A percentile compares a stretch with the other conserved stretches of the same genome.
Conservation (phyloP, 1,140 invertebrate species). For the Elysia chlorotica region DNA sequence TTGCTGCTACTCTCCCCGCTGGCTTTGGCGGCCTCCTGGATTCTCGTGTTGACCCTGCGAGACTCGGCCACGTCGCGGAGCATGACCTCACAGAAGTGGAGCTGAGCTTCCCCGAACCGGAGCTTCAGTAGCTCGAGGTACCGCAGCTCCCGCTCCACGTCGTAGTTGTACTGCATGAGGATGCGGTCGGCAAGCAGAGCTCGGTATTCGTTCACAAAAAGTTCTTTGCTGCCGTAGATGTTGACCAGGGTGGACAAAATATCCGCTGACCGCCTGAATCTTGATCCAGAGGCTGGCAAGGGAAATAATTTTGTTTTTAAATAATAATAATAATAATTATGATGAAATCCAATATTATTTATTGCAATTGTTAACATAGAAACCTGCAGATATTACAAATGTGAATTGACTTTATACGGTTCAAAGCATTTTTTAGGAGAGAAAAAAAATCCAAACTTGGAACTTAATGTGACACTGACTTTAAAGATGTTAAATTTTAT, state of each 20-base stretch:
- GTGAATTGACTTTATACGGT: no score
- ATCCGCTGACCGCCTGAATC: slow-evolving; percentile 73
- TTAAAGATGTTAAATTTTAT: no score
- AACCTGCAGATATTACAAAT: no score
- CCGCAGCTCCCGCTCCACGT: slow-evolving; percentile 83
- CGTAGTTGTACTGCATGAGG: slow-evolving; percentile 83
- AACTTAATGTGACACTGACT: no score
- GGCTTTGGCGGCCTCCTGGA: slow-evolving; percentile 68
- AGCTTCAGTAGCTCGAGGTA: slow-evolving; percentile 95
- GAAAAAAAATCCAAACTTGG: no score
- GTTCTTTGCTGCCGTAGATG: slow-evolving; percentile 96
- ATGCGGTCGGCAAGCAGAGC: slow-evolving; percentile 91
- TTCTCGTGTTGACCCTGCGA: slow-evolving; percentile 80
- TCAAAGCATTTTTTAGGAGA: no score
- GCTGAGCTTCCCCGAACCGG: slow-evolving; percentile 90
- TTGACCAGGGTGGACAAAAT: slow-evolving; percentile 98
- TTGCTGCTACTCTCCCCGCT: no score
- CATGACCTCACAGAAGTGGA: slow-evolving; percentile 99
- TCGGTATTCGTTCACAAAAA: slow-evolving; percentile 98
- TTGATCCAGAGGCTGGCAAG: slow-evolving; percentile 67
- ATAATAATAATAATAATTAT: no score
- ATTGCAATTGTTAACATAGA: no score
- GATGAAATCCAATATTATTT: no score
- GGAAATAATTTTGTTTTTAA: no score
- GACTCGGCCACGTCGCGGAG: slow-evolving; percentile 91